A percentile compares a stretch with the other conserved stretches of the same genome.
phyloP scores from a whole-genome alignment of 37 sponge, comb jelly and placozoan species.

The Chondrosia reniformis region DNA sequence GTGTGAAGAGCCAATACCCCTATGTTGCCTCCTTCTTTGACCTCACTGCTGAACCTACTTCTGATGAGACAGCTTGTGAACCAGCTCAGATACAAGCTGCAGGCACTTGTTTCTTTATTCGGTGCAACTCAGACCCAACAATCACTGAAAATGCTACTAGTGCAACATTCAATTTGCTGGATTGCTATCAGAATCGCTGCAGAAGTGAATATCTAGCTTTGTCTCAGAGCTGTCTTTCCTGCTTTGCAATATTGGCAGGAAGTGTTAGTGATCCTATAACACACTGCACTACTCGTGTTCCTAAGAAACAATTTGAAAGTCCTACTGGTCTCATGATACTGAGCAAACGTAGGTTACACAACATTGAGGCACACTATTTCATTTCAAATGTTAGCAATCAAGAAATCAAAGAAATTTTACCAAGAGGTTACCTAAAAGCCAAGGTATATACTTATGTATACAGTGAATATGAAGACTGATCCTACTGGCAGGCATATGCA shows the following conservation, averaged over 20 bases:
- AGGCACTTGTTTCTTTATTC: no score
- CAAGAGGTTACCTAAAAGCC: background rate
- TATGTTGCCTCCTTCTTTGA: background rate
- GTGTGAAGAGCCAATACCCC: background rate
- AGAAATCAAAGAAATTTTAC: background rate
- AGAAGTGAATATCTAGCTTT: background rate
- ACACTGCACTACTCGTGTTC: background rate
- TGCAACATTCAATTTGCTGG: background rate
- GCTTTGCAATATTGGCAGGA: background rate
- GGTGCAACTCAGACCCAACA: no score
- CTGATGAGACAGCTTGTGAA: background rate
- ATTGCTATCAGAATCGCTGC: background rate
- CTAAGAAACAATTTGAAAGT: background rate
- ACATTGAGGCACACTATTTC: background rate
- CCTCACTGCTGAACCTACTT: background rate
- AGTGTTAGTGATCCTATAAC: background rate
- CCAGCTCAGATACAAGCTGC: background rate
- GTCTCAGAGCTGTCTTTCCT: background rate
- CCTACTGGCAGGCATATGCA: no score
- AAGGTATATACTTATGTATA: no score
- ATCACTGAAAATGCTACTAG: no score
- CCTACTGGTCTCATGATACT: background rate
- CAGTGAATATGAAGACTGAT: no score
- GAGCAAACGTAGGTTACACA: background rate
- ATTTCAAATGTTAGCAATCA: background rate